A percentile compares a stretch with the other conserved stretches of the same genome.
Evolutionary conservation across 2,888 invertebrate species (phyloP).

Genomic region (Andrena chrysosceles): DNA sequence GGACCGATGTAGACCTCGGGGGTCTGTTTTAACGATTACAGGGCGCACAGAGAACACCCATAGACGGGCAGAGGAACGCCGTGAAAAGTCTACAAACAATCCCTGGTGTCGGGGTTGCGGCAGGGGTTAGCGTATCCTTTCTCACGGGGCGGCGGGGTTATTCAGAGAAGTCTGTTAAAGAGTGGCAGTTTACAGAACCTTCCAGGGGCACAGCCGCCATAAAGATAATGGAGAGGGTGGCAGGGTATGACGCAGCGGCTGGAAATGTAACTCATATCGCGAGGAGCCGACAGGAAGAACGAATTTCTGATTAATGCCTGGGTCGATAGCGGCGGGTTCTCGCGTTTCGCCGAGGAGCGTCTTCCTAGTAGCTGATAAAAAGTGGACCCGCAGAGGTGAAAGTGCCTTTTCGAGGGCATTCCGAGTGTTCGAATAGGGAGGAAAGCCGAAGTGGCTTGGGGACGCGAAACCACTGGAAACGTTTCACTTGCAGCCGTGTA

Average conservation of each 20-base stretch:
- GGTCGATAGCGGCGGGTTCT: conserved; percentile 42
- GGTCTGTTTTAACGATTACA: conserved; percentile 67
- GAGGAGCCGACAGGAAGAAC: conserved; percentile 11
- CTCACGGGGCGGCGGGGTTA: neutral
- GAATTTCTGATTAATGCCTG: conserved; percentile 61
- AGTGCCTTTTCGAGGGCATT: conserved; percentile 26
- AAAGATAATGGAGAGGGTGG: conserved; percentile 63
- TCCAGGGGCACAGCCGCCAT: conserved; percentile 29
- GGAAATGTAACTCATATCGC: conserved; percentile 44
- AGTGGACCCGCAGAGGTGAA: conserved; percentile 21
- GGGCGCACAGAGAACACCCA: conserved; percentile 30
- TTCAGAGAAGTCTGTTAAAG: neutral
- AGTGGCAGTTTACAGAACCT: conserved; percentile 54
- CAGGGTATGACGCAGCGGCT: conserved; percentile 43
- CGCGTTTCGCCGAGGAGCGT: neutral
- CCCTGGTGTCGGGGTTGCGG: neutral
- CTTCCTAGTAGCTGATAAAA: conserved; percentile 33
- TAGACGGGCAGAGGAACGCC: conserved; percentile 18
- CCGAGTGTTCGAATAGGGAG: neutral
- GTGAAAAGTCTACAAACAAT: conserved; percentile 63
- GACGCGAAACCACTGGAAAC: conserved; percentile 42
- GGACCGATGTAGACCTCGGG: conserved; percentile 49
- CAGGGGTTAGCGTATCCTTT: neutral
- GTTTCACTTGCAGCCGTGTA: conserved; percentile 46
- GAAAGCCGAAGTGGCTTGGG: neutral